Evolutionary conservation across 2,888 invertebrate genomes (phyloP).

Genomic region (Chalcis sispes): DNA sequence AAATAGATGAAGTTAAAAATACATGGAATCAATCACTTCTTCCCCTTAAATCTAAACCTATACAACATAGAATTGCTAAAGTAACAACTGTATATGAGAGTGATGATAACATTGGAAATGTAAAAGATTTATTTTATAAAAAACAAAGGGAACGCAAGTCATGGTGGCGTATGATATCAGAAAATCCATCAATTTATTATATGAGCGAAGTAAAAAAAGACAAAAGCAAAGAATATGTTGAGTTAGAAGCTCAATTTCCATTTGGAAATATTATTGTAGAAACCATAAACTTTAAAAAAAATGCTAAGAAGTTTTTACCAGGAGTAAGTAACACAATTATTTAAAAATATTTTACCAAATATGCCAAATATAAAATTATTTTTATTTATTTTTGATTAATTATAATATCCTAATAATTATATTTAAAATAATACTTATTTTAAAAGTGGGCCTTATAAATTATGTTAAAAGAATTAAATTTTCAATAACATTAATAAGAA

Average conservation of each 20-base stretch:
- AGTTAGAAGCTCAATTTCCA: constrained; percentile 82
- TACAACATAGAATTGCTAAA: constrained; percentile 64
- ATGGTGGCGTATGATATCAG: constrained; percentile 89
- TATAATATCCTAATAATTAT: too few species aligned
- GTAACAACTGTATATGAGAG: constrained; percentile 64
- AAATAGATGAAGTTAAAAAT: constrained; percentile 63
- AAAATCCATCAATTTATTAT: constrained; percentile 82
- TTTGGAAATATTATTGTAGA: constrained; percentile 82
- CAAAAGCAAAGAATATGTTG: constrained; percentile 77
- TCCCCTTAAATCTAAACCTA: constrained; percentile 47
- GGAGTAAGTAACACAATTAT: constrained; percentile 41
- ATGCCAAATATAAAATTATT: too few species aligned
- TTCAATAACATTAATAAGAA: too few species aligned
- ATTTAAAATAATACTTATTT: not conserved
- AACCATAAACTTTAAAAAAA: constrained; percentile 75
- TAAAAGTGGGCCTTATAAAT: not conserved
- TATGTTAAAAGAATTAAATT: too few species aligned
- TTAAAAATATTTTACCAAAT: constrained; percentile 55
- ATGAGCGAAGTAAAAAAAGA: constrained; percentile 79
- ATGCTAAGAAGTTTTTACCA: constrained; percentile 62
- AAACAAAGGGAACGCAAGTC: constrained; percentile 87
- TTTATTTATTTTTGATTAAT: constrained; percentile 7
- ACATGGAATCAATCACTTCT: constrained; percentile 64
- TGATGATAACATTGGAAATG: constrained; percentile 71
- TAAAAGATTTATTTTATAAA: constrained; percentile 83